Evolutionary conservation across 2,888 invertebrate genomes (phyloP).

Genomic region (Cenopis cana): DNA sequence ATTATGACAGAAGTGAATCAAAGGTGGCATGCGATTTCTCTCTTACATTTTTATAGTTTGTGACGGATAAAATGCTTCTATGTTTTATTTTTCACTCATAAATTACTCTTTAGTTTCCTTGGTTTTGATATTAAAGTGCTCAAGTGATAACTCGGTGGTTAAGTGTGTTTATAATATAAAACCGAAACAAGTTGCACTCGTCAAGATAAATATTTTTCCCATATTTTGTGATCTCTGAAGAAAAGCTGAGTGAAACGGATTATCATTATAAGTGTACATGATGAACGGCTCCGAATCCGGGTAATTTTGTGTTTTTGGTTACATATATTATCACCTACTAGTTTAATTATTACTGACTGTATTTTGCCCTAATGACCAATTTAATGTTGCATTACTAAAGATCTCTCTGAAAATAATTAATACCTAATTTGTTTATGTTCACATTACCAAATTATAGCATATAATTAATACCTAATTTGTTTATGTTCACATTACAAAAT

Average conservation of each 20-base stretch:
- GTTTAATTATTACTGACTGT: not conserved
- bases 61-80: conserved; percentile 78
- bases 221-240: conserved; percentile 59
- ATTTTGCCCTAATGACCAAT: not conserved
- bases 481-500: not conserved
- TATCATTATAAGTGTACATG: conserved; percentile 61
- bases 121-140: conserved; percentile 71
- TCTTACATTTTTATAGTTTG: conserved; percentile 82
- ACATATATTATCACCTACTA: conserved; percentile 5
- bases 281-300: conserved; percentile 93
- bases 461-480: not conserved
- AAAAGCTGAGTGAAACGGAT: conserved; percentile 57
- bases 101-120: conserved; percentile 70
- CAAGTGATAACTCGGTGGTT: conserved; percentile 64
- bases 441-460: not conserved
- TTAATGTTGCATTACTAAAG: not conserved
- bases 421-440: not conserved
- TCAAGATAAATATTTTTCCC: conserved; percentile 60
- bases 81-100: conserved; percentile 64
- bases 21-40: conserved; percentile 81
- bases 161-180: conserved; percentile 57
- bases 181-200: conserved; percentile 55
- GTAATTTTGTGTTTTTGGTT: conserved; percentile 77
- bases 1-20: conserved; percentile 77
- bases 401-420: not conserved